A percentile compares a stretch with the other conserved stretches of the same genome.
These are phyloP conservation scores for Paedocypris micromegethes DNA, from an alignment of 2,797 vertebrate species.

Conservation along the genomic window DNA sequence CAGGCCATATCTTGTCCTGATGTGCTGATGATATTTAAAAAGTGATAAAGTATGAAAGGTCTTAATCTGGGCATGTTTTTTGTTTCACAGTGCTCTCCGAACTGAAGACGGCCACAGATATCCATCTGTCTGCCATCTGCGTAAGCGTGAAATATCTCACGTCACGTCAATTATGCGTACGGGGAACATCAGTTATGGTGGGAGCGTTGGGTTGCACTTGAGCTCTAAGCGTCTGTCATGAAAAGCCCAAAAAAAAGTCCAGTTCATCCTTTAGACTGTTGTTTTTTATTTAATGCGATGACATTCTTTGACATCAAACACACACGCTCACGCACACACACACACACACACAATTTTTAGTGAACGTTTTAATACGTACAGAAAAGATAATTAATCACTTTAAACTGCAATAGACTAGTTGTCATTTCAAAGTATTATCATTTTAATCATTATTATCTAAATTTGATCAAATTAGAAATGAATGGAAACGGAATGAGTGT, in stretches of 20 bases:
- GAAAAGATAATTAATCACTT: too few species aligned
- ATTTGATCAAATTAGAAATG: too few species aligned
- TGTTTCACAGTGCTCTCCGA: conserved; percentile 10
- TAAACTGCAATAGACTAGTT: too few species aligned
- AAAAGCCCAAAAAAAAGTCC: conserved; percentile 7
- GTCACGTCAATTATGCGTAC: conserved; percentile 36
- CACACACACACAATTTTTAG: too few species aligned
- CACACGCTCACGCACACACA: too few species aligned
- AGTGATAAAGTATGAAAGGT: conserved; percentile 31
- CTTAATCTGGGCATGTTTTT: conserved; percentile 29
- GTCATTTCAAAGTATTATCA: too few species aligned
- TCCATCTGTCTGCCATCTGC: conserved; percentile 48
- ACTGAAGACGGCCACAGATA: conserved; percentile 29
- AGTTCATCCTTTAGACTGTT: too few species aligned
- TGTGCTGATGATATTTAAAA: conserved; percentile 14
- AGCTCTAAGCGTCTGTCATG: conserved; percentile 14
- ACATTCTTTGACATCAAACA: too few species aligned
- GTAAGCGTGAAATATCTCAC: conserved; percentile 33
- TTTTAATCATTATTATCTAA: too few species aligned
- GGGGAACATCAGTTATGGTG: conserved; percentile 29
- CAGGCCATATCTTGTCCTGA: background rate
- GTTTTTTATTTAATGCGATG: too few species aligned
- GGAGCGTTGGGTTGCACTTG: background rate
- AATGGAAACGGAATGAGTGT: too few species aligned
- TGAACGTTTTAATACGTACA: too few species aligned